Evolutionary conservation across 2,888 invertebrate species (phyloP), one percentile per base, ranked within the genome.

Genomic region (Metallyticus violacea): DNA sequence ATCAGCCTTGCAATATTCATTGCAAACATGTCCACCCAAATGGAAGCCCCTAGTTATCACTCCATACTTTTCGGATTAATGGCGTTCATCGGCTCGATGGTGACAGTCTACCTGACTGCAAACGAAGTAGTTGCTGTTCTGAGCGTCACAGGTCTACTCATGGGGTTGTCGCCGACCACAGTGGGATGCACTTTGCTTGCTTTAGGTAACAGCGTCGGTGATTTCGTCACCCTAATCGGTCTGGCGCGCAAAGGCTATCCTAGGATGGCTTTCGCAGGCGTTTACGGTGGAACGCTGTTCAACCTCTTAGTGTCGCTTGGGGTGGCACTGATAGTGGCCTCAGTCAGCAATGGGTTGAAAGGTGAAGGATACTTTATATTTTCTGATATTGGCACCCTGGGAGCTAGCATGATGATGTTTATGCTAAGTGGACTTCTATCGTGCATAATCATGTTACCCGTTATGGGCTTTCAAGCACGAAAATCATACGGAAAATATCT

Each of bases 261-360:
- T 0, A 92, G 93, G 87, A 95, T 95, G 94, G 95, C 94, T 0
- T 93, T 94, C 89, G 93, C 95, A 0, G 95, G 95, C 0, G 95
- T 95, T 87, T 94, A 94, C 90, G 95, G 95, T 26, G 95, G 95
- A 6, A 95, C 95, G 1, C 91, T 95, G 86, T 94, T 95, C 89
- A 95, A 94, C 94, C 92, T 91, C 91, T 91, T 91, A 91, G 88
- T 86, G 28, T 77, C 93, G 26, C 90, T 93, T 7, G 93, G 81
- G 6, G 1, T 1, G 29, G 81, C 81, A 6, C 29, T 29, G 6
- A 2, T 30, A 6, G 2, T 25, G 2, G 26, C 22, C n/a, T 15
- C 26, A n/a, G 25, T 81, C 2, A 29, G 2, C 7, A 81, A 81
- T 29, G 81, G 81, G 27, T 27, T 7, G 7, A 6, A 6, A 0